Evolutionary conservation across 64 coral and sea anemone genomes (phyloP).

Genomic region (Stichodactyla mertensii): DNA sequence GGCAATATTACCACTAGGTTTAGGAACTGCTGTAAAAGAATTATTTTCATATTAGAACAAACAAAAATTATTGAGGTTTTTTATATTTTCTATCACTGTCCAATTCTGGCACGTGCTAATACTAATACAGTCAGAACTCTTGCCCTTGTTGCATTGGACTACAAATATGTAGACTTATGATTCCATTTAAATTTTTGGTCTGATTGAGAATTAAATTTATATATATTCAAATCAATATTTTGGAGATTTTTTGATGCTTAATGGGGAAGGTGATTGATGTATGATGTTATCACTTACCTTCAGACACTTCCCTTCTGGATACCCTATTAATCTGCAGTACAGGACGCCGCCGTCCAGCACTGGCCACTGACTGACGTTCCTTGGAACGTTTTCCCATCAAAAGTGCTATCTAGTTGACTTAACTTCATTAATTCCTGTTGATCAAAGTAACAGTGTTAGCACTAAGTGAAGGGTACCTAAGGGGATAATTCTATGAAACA

Average conservation of each 20-base stretch:
- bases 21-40: constrained; percentile 22
- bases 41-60: too few species aligned
- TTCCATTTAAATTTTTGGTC: too few species aligned
- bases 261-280: not conserved
- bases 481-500: too few species aligned
- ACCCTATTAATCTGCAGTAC: constrained; percentile 86
- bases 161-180: too few species aligned
- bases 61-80: too few species aligned
- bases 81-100: too few species aligned
- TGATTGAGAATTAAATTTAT: not conserved
- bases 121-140: too few species aligned
- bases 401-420: not conserved
- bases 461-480: too few species aligned
- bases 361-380: constrained; percentile 63
- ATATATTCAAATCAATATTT: not conserved
- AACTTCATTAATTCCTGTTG: constrained; percentile 3
- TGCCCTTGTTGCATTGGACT: too few species aligned
- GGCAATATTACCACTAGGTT: constrained; percentile 17
- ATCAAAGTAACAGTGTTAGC: not conserved
- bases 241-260: too few species aligned
- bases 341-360: constrained; percentile 54
- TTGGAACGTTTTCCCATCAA: constrained; percentile 76
- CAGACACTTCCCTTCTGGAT: constrained; percentile 60
- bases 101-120: too few species aligned
- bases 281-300: constrained; percentile 27